Percentiles rank a stretch among this genome's conserved stretches.
phyloP scores from a whole-genome alignment of 2,888 invertebrate genomes.

The Nyleta sp. region DNA sequence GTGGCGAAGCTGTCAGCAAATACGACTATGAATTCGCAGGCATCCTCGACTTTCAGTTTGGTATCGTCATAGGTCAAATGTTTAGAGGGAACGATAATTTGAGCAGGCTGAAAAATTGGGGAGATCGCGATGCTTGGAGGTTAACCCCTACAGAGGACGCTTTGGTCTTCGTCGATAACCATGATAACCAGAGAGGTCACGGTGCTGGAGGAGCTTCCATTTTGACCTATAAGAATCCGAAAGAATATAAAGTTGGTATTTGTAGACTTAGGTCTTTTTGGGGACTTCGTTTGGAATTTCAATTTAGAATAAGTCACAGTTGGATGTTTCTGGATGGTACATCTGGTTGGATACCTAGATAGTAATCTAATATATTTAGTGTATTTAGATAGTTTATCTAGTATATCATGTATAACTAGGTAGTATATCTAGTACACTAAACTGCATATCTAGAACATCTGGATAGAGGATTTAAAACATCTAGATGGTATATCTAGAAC shows the following conservation, averaged over 20 bases:
- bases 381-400: no score
- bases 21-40: conserved; percentile 83
- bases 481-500: no score
- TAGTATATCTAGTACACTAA: no score
- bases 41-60: conserved; percentile 90
- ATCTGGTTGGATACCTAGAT: no score
- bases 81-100: conserved; percentile 77
- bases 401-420: no score
- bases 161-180: conserved; percentile 86
- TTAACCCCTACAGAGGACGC: conserved; percentile 79
- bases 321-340: no score
- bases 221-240: conserved; percentile 79
- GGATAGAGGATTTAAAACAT: no score
- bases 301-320: no score
- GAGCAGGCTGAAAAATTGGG: conserved; percentile 72
- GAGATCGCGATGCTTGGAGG: conserved; percentile 72
- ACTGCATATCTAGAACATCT: no score
- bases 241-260: conserved; percentile 78
- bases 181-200: conserved; percentile 85
- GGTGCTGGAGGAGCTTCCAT: conserved; percentile 79
- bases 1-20: conserved; percentile 80
- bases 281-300: no score
- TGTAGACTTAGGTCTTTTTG: not conserved
- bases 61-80: conserved; percentile 77
- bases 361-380: no score